phyloP scores from a whole-genome alignment of 2,888 invertebrate genomes.

The Volucella zonaria region DNA sequence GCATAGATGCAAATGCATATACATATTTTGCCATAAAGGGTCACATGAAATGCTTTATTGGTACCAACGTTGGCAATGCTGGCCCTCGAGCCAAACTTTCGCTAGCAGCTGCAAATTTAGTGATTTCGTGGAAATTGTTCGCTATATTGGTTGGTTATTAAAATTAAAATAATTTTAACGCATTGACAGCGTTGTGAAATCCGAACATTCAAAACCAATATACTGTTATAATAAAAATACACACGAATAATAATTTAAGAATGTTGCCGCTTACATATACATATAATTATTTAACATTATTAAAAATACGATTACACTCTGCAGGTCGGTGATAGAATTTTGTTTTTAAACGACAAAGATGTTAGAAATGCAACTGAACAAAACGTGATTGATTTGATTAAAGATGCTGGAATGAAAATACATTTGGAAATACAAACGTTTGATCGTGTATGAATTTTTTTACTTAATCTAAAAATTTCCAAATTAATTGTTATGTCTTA shows the following conservation, averaged over 20 bases:
- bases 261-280: neutral
- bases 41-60: too few species aligned
- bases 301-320: neutral
- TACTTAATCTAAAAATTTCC: neutral
- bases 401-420: conserved; percentile 94
- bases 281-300: neutral
- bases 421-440: conserved; percentile 93
- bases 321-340: conserved; percentile 81
- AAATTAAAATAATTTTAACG: too few species aligned
- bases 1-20: too few species aligned
- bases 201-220: too few species aligned
- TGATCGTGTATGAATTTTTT: conserved; percentile 76
- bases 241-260: neutral
- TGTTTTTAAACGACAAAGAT: conserved; percentile 95
- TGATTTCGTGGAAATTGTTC: too few species aligned
- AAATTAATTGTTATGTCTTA: neutral
- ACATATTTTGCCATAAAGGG: too few species aligned
- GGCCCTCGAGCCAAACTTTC: too few species aligned
- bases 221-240: too few species aligned
- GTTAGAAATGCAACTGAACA: conserved; percentile 96
- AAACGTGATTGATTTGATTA: conserved; percentile 96
- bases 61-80: too few species aligned
- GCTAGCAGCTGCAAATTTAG: too few species aligned
- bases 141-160: too few species aligned
- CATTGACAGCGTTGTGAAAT: too few species aligned